Evolutionary conservation across 1,140 invertebrate genomes (phyloP).

Genomic region (Meloidogyne chitwoodi): DNA sequence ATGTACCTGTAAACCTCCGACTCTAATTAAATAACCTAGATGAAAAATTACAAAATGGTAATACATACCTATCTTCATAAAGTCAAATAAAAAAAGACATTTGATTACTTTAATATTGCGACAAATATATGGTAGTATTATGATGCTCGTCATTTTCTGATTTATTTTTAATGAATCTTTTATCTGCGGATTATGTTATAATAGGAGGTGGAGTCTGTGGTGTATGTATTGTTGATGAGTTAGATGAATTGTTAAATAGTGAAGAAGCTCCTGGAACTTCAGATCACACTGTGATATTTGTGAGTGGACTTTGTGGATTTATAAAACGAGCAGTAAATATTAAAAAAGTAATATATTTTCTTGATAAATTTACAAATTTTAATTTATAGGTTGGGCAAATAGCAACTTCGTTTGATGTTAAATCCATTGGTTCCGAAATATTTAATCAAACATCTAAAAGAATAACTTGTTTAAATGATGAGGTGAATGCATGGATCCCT

Average conservation of each 20-base stretch:
- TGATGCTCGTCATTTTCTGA: too few species aligned
- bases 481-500: conserved; percentile 24
- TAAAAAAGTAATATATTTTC: conserved; percentile 9
- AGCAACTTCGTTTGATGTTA: conserved; percentile 21
- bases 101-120: too few species aligned
- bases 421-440: neutral
- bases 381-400: conserved; percentile 30
- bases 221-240: conserved; percentile 32
- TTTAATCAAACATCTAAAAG: conserved; percentile 4
- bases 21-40: too few species aligned
- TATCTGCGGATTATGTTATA: conserved; percentile 22
- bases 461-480: conserved; percentile 31
- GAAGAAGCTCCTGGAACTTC: conserved; percentile 4
- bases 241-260: conserved; percentile 18
- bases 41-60: too few species aligned
- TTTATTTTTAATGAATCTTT: neutral
- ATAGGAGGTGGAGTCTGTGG: conserved; percentile 39
- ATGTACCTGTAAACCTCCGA: too few species aligned
- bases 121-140: too few species aligned
- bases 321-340: conserved; percentile 29
- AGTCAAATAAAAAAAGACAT: too few species aligned
- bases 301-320: conserved; percentile 23
- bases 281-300: conserved; percentile 17
- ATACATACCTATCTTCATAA: too few species aligned
- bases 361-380: neutral